These are phyloP conservation scores for Pseudomugil gertrudae DNA, from an alignment of 2,797 vertebrate species.

Conservation along the genomic window DNA sequence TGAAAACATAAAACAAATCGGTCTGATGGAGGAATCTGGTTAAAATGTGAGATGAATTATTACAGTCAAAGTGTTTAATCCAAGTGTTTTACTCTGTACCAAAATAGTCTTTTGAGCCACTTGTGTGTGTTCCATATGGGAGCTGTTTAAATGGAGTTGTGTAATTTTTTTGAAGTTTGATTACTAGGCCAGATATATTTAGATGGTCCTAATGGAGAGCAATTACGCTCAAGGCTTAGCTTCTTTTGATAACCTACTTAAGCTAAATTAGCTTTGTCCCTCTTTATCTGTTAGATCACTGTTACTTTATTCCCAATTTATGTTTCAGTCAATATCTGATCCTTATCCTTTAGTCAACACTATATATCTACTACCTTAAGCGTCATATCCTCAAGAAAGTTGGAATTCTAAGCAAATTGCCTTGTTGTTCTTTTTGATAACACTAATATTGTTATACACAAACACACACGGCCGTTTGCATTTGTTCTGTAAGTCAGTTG, in stretches of 20 bases:
- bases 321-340: constrained; percentile 23
- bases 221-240: constrained; percentile 60
- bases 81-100: neutral
- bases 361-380: constrained; percentile 22
- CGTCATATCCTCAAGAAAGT: constrained; percentile 19
- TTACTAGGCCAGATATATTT: constrained; percentile 73
- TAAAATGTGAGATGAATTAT: neutral
- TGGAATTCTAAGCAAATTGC: constrained; percentile 32
- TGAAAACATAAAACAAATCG: neutral
- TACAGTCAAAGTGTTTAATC: neutral
- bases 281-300: constrained; percentile 9
- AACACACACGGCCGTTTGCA: neutral
- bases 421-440: neutral
- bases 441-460: constrained; percentile 7
- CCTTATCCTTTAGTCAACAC: constrained; percentile 13
- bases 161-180: constrained; percentile 38
- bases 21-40: neutral
- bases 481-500: neutral
- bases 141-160: constrained; percentile 6
- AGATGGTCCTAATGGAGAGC: constrained; percentile 51
- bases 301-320: neutral
- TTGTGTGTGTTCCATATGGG: neutral
- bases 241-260: constrained; percentile 73
- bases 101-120: constrained; percentile 4
- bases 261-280: constrained; percentile 54